phyloP scores from a whole-genome alignment of 2,797 vertebrate species.

The Muscicapa comitata region DNA sequence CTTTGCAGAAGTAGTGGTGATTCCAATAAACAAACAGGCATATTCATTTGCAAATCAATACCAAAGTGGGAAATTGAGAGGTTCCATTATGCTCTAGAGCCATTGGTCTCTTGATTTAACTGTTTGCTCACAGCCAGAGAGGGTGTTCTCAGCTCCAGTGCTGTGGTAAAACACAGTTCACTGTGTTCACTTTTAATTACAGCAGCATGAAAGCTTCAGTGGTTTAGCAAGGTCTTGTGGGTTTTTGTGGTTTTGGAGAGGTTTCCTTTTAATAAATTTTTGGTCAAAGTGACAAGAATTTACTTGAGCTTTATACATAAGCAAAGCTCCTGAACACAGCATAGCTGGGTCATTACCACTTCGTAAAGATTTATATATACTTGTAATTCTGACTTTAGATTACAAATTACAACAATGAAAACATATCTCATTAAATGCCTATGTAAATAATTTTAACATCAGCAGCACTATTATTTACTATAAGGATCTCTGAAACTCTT shows the following conservation, averaged over 20 bases:
- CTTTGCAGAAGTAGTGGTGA: constrained; percentile 13
- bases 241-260: not conserved
- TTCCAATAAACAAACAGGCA: constrained; percentile 28
- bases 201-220: not conserved
- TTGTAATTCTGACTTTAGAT: constrained; percentile 21
- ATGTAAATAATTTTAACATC: not conserved
- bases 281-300: not conserved
- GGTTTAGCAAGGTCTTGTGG: not conserved
- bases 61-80: not conserved
- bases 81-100: not conserved
- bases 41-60: constrained; percentile 21
- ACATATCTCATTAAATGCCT: not conserved
- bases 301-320: not conserved
- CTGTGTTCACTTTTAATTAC: constrained; percentile 12
- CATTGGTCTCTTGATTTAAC: constrained; percentile 17
- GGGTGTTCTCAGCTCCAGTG: not conserved
- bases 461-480: not conserved
- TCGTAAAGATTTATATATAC: not conserved
- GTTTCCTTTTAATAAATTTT: not conserved
- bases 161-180: not conserved
- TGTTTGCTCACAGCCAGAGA: not conserved
- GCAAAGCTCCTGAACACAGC: not conserved
- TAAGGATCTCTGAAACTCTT: not conserved
- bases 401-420: not conserved
- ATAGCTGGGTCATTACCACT: not conserved